These are phyloP conservation scores for Tromatobia lineatoria DNA, from an alignment of 2,888 invertebrate species.

Conservation along the genomic window DNA sequence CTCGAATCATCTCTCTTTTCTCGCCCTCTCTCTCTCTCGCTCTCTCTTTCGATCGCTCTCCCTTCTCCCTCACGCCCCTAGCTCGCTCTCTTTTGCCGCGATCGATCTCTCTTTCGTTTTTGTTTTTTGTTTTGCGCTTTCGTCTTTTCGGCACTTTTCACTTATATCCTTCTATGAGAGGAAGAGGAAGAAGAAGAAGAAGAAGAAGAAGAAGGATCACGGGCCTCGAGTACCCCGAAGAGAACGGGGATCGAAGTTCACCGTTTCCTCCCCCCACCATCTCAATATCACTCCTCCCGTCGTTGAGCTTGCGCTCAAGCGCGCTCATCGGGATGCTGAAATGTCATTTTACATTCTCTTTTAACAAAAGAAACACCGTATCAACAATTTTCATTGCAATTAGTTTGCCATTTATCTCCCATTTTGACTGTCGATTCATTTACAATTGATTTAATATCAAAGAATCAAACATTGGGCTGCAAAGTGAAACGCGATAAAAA, in stretches of 20 bases:
- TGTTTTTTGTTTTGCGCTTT: constrained; percentile 51
- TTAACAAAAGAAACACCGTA: constrained; percentile 57
- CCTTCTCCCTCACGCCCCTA: constrained; percentile 71
- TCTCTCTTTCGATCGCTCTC: constrained; percentile 69
- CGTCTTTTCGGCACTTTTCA: constrained; percentile 61
- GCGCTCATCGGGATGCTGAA: constrained; percentile 85
- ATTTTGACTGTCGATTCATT: not conserved
- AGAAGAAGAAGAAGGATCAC: constrained; percentile 73
- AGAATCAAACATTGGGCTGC: constrained; percentile 6
- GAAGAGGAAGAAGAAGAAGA: constrained; percentile 61
- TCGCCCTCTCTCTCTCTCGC: constrained; percentile 71
- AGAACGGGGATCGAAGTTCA: constrained; percentile 67
- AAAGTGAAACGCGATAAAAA: constrained; percentile 10
- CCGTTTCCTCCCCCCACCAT: constrained; percentile 71
- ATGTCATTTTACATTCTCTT: constrained; percentile 79
- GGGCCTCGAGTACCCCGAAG: constrained; percentile 71
- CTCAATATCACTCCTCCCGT: constrained; percentile 72
- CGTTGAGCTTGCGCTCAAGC: constrained; percentile 75
- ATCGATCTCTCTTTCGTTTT: constrained; percentile 49
- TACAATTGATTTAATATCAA: not conserved
- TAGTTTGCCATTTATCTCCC: not conserved
- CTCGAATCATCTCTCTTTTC: constrained; percentile 69
- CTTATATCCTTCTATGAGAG: constrained; percentile 60
- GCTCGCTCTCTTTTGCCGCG: constrained; percentile 64
- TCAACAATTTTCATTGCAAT: constrained; percentile 2